phyloP scores from a whole-genome alignment of 2,888 invertebrate genomes.

The Hyles lineata region DNA sequence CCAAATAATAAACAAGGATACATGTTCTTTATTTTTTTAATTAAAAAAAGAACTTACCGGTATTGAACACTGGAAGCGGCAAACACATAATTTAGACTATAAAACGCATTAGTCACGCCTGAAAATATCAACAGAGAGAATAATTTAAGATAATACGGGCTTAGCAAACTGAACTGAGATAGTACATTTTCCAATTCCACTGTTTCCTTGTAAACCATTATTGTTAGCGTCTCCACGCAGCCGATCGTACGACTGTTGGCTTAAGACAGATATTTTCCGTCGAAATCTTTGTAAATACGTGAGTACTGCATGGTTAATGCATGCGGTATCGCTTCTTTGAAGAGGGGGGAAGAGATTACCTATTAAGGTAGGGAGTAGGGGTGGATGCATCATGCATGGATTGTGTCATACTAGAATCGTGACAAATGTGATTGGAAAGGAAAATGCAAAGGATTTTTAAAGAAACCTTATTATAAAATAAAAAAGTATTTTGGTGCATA shows the following conservation, averaged over 20 bases:
- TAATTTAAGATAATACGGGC: constrained; percentile 32
- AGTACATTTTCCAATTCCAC: constrained; percentile 33
- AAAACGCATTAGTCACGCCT: constrained; percentile 33
- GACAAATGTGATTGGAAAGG: too few species aligned
- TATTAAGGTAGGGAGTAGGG: background rate
- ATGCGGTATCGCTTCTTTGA: background rate
- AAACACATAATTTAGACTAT: constrained; percentile 83
- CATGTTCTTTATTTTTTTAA: too few species aligned
- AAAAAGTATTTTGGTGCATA: too few species aligned
- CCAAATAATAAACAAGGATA: too few species aligned
- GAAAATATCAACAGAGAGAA: constrained; percentile 34
- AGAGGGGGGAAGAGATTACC: background rate
- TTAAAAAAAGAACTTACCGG: constrained; percentile 51
- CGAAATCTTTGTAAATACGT: background rate
- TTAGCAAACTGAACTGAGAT: constrained; percentile 31
- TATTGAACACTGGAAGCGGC: constrained; percentile 86
- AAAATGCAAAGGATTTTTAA: too few species aligned
- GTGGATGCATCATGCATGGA: too few species aligned
- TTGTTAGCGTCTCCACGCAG: background rate
- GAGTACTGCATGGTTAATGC: background rate
- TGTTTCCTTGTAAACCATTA: constrained; percentile 22
- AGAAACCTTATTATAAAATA: too few species aligned
- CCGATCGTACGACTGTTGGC: background rate
- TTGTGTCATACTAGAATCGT: too few species aligned
- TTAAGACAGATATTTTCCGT: background rate